Evolutionary conservation across 2,113 vertebrate genomes (phyloP).

Genomic region (Meleagris gallopavo): DNA sequence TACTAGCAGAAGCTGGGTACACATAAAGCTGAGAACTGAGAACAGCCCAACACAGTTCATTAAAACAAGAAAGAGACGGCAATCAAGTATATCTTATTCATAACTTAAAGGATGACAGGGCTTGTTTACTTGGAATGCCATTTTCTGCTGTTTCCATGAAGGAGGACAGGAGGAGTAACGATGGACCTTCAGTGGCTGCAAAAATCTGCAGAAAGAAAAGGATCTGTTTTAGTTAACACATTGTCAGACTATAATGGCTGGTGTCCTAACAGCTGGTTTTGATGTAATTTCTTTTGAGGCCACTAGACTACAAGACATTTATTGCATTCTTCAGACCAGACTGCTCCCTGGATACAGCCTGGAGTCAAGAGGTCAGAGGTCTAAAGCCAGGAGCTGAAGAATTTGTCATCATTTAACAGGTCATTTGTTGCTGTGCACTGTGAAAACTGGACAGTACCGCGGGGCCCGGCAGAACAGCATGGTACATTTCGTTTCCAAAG

Average conservation of each 20-base stretch:
- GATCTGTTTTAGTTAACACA: slow-evolving; percentile 69
- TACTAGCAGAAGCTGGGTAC: background rate
- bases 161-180: rapidly evolving
- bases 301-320: slow-evolving; percentile 79
- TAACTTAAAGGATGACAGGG: background rate
- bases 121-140: background rate
- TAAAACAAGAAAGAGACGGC: slow-evolving; percentile 16
- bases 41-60: background rate
- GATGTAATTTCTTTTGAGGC: slow-evolving; percentile 81
- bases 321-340: slow-evolving; percentile 77
- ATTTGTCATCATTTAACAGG: slow-evolving; percentile 82
- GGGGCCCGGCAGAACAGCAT: background rate
- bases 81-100: background rate
- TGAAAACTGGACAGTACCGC: slow-evolving; percentile 26
- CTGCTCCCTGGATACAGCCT: slow-evolving; percentile 77
- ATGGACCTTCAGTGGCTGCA: background rate
- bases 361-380: slow-evolving; percentile 83
- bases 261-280: slow-evolving; percentile 77
- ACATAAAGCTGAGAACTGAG: background rate
- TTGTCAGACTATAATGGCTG: slow-evolving; percentile 67
- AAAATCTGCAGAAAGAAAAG: slow-evolving; percentile 59
- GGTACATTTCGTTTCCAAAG: background rate
- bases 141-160: slow-evolving; percentile 29
- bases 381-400: slow-evolving; percentile 81
- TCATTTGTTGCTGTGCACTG: slow-evolving; percentile 73